Conservation (phyloP, 35 echinoderm and acorn worm species). For the Stichopus chloronotus region DNA sequence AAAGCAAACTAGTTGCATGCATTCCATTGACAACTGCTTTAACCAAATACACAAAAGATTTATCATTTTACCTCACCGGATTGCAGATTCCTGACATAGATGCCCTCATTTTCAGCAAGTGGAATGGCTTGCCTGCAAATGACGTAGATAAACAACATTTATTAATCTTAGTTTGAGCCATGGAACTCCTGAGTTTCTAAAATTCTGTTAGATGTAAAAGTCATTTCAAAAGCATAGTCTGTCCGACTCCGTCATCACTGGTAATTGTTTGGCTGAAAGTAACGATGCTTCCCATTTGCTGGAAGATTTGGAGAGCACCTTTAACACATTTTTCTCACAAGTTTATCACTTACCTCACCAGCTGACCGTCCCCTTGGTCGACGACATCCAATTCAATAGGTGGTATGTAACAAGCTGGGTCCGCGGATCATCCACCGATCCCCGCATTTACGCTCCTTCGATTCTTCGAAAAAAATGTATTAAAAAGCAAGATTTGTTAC, state of each 20-base stretch:
- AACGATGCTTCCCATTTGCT: too few relatives aligned
- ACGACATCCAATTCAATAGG: constrained; percentile 81
- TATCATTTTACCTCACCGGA: constrained; percentile 73
- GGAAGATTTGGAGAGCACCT: too few relatives aligned
- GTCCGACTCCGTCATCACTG: too few relatives aligned
- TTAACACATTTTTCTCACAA: too few relatives aligned
- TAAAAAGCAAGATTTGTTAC: background rate
- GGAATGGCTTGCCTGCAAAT: constrained; percentile 73
- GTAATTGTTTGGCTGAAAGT: too few relatives aligned
- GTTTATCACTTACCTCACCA: constrained; percentile 73
- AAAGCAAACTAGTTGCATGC: too few relatives aligned
- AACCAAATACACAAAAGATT: too few relatives aligned
- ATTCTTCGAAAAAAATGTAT: constrained; percentile 52
- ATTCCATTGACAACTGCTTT: too few relatives aligned
- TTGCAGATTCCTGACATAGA: constrained; percentile 88
- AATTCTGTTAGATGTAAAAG: too few relatives aligned
- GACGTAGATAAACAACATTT: background rate
- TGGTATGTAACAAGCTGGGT: constrained; percentile 84
- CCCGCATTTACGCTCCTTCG: constrained; percentile 57
- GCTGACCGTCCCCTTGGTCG: constrained; percentile 67
- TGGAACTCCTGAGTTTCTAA: too few relatives aligned
- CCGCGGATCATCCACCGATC: constrained; percentile 94
- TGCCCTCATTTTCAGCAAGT: constrained; percentile 89
- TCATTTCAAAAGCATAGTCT: too few relatives aligned
- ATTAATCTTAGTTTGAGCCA: too few relatives aligned